Evolutionary conservation across 2,888 invertebrate genomes (phyloP), one percentile per base, ranked within the genome.

Genomic region (Stomorhina lunata): DNA sequence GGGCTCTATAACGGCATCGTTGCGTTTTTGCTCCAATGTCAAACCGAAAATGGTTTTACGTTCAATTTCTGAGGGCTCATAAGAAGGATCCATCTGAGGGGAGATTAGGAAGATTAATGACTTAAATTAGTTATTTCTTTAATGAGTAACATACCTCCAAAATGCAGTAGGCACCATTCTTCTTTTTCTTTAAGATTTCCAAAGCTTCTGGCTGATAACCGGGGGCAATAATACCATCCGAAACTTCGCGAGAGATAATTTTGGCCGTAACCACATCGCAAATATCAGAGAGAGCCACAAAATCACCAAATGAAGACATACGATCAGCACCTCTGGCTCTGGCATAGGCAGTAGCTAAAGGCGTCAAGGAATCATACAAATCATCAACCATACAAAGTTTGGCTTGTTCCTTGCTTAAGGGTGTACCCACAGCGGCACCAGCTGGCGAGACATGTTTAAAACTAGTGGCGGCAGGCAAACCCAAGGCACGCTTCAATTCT

Each of bases 231-330:
- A 99, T 95, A n/a, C 99, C 99, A 91, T 99, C 99, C 0, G 99
- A 99, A 0, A 99, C 99, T 92, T 98, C 95, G 20, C 96, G 94
- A 0, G 97, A 96, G 80, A 99, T 97, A 73, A 99, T 96, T 89
- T 93, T 95, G 0, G 99, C 99, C 0, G 99, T 99, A 81, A 94
- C 89, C 61, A 93, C 94, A 91, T 99, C 99, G 89, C 99, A 99
- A 0, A 92, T 91, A 90, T 98, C 98, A 0, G 98, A 99, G 0
- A 99, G 91, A 0, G 98, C 98, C 37, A 99, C 94, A 91, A 99
- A 99, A 92, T 99, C 99, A 0, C 99, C 99, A 91, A 99, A 99
- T 0, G 99, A 99, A 7, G 98, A 99, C 99, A 99, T 99, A 69
- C 99, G 94, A 92, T 99, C 99, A 15, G 99, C 98, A 63, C 99